Evolutionary conservation across 1,140 invertebrate species (phyloP), one percentile per base, ranked within the genome.

Genomic region (Lucilia cuprina): DNA sequence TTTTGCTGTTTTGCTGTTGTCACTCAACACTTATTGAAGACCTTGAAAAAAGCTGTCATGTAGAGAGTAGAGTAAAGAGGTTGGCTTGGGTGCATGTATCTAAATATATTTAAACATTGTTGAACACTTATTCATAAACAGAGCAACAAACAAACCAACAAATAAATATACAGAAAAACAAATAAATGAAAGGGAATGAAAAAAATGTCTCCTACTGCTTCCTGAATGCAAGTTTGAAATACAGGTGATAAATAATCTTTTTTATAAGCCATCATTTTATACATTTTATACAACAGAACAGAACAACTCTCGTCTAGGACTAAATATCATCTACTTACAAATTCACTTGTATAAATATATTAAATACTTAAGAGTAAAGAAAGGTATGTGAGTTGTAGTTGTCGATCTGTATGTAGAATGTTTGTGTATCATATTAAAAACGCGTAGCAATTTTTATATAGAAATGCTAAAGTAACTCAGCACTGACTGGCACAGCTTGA

Each of bases 201-300:
- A 70, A 70, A 70, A 70, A 70, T 88, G 88, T 90, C 89, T 90
- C 89, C 89, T 89, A 90, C 89, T 89, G 89, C 89, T 90, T 90
- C 89, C 86, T 88, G 87, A 70, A 70, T 70, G 65, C 65, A 21
- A 21, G n/a, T 70, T 70, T 90, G 89, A 88, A 90, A 88, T 89
- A 87, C 86, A 87, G 88, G 89, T 90, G 89, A 90, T 90, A 90
- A 90, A 90, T 90, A 90, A 90, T 90, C 88, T 89, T 90, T 87
- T 90, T 90, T 90, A 89, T 88, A 88, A 88, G 65, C n/a, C 65
- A 70, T 70, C 65, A 70, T 70, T 70, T 70, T 70, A 70, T 70
- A 19, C 19, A 70, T 70, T 70, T 70, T 60, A 21, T 70, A 34
- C 41, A 25, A 13, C 87, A 89, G n/a, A n/a, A n/a, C n/a, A n/a